Evolutionary conservation across 2,113 vertebrate species (phyloP).

Genomic region (Nibea albiflora): DNA sequence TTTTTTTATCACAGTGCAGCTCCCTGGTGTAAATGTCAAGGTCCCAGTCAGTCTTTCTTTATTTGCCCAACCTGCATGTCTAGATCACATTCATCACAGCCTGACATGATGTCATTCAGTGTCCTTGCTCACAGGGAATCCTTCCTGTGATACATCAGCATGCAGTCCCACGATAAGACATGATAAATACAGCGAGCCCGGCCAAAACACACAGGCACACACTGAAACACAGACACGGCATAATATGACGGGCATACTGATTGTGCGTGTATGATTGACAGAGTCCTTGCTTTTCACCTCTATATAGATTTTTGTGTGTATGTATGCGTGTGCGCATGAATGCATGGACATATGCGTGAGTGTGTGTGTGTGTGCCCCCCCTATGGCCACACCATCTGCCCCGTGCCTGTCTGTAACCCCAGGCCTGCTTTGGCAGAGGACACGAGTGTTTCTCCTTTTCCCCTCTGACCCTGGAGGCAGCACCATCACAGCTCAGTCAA

Average conservation of each 20-base stretch:
- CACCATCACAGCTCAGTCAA: conserved; percentile 59
- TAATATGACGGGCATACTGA: conserved; percentile 29
- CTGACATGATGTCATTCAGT: conserved; percentile 51
- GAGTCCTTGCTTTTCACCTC: conserved; percentile 55
- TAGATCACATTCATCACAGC: conserved; percentile 60
- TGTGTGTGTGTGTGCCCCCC: conserved; percentile 35
- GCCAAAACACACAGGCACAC: conserved; percentile 30
- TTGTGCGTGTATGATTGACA: conserved; percentile 27
- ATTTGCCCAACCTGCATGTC: conserved; percentile 53
- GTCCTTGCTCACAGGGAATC: conserved; percentile 63
- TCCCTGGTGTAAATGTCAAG: conserved; percentile 53
- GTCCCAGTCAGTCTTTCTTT: conserved; percentile 41
- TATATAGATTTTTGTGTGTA: conserved; percentile 4
- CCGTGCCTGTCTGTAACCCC: conserved; percentile 61
- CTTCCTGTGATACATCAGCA: conserved; percentile 57
- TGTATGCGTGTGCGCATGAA: neutral
- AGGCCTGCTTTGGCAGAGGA: conserved; percentile 60
- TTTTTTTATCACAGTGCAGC: conserved; percentile 18
- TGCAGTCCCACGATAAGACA: conserved; percentile 35
- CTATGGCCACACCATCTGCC: conserved; percentile 77
- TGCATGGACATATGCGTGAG: neutral
- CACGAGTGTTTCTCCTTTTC: conserved; percentile 37
- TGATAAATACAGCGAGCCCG: conserved; percentile 39
- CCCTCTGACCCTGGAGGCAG: conserved; percentile 48
- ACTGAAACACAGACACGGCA: conserved; percentile 27